Evolutionary conservation across 2,113 vertebrate species (phyloP).

Genomic region (Australoheros scitulus): DNA sequence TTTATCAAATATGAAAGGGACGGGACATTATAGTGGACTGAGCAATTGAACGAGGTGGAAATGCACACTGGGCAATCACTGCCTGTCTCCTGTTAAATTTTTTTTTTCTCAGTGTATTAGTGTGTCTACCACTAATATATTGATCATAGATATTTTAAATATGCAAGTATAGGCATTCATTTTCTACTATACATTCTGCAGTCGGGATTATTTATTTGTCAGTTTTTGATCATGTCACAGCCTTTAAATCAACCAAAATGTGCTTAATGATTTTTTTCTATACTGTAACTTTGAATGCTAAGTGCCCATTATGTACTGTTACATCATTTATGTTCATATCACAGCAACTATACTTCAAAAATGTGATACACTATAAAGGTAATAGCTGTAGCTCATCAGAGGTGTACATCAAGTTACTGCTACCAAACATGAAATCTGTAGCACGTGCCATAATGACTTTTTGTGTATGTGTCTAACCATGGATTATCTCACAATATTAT

Average conservation of each 20-base stretch:
- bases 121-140: neutral
- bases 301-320: neutral
- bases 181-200: neutral
- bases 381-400: neutral
- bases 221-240: neutral
- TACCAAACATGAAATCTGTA: slow-evolving; percentile 1
- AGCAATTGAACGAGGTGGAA: too few relatives aligned
- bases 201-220: slow-evolving; percentile 18
- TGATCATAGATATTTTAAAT: neutral
- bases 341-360: slow-evolving; percentile 21
- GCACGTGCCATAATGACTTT: neutral
- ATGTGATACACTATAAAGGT: neutral
- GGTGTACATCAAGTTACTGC: neutral
- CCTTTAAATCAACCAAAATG: slow-evolving; percentile 24
- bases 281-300: slow-evolving; percentile 9
- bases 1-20: neutral
- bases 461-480: neutral
- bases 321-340: slow-evolving; percentile 10
- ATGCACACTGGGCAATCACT: too few relatives aligned
- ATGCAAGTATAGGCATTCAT: neutral
- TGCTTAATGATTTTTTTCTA: neutral
- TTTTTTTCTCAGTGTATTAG: too few relatives aligned
- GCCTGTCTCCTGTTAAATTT: too few relatives aligned
- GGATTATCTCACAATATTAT: neutral
- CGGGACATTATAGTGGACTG: too few relatives aligned